These are phyloP conservation scores for Nysson spinosus DNA, from an alignment of 2,888 invertebrate genomes.

Conservation along the genomic window DNA sequence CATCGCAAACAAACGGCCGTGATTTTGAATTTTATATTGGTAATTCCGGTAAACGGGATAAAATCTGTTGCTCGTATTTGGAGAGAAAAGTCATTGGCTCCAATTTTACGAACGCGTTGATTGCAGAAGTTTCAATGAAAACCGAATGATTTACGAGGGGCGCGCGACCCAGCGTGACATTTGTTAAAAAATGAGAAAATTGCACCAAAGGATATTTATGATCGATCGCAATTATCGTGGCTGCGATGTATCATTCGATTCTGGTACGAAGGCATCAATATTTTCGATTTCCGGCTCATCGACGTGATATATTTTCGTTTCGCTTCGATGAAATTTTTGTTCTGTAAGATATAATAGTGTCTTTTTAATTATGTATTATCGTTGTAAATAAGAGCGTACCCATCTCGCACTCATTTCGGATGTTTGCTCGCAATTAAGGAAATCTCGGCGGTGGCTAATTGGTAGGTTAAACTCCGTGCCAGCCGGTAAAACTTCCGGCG, in stretches of 20 bases:
- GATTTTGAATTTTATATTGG: too few relatives aligned
- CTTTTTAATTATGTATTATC: not conserved
- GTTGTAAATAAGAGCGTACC: not conserved
- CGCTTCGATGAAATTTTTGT: not conserved
- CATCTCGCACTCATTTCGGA: not conserved
- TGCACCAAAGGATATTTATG: constrained; percentile 13
- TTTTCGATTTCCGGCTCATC: not conserved
- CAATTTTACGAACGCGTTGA: constrained; percentile 9
- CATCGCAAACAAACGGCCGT: too few relatives aligned
- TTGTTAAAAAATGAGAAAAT: constrained; percentile 4
- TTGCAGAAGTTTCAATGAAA: too few relatives aligned
- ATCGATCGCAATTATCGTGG: constrained; percentile 10
- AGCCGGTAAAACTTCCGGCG: constrained; percentile 8
- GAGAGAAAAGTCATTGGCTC: not conserved
- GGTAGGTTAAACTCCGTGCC: constrained; percentile 14
- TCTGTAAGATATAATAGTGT: not conserved
- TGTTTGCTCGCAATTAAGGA: constrained; percentile 23
- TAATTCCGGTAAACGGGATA: too few relatives aligned
- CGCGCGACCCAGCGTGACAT: constrained; percentile 4
- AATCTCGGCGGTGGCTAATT: constrained; percentile 27
- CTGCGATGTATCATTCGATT: constrained; percentile 10
- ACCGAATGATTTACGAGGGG: constrained; percentile 34
- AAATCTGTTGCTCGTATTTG: too few relatives aligned
- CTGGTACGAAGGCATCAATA: not conserved
- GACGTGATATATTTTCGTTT: not conserved